Base-by-base conservation (phyloP, 2,113 vertebrate species). In the Ammospiza nelsoni region DNA sequence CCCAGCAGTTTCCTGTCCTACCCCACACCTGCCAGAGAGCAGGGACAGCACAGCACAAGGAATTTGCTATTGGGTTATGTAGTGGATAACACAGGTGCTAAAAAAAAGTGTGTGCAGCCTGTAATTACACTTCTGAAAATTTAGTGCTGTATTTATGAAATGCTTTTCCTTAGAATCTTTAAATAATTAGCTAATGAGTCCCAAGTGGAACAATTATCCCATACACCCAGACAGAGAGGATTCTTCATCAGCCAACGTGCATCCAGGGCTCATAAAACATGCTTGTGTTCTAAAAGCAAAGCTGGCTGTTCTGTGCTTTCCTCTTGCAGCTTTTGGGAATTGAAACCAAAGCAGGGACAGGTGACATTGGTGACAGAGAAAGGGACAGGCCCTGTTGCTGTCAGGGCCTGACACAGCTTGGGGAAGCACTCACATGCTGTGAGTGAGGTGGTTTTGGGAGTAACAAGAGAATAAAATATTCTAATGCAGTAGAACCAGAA, bases 161-260 rank as follows among this genome's bases (percentile, higher is more conserved):
- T 62, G 69, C 79, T 93, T 95, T 92, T 81, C 83, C 61, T 96
- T 81, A 90, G 75, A 81, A 88, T 92, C 65, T 90, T 94, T 91
- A 93, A 96, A 95, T 75, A 96, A 96, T 95, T 96, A 92, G 94
- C 76, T 96, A 96, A 96, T 93, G 92, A 96, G 94, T 95, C 95
- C 90, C 96, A 90, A 86, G 94, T 95, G 96, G 82, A 95, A 94
- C 73, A 94, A 96, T 96, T 96, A 96, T 88, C 83, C 57, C 54
- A 43, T 66, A 69, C 35, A 83, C 67, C 15, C 65, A 59, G 76
- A 28, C 94, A 93, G 78, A 63, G 41, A 35, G 82, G 87, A 93
- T 91, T 88, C 85, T 81, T 95, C 86, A 93, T 69, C 63, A 87
- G 83, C 68, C 79, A 78, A 2, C 3, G 52, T n/a, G 72, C 59